Conservation (phyloP, 2,888 invertebrate species). For the Leistus spinibarbis region DNA sequence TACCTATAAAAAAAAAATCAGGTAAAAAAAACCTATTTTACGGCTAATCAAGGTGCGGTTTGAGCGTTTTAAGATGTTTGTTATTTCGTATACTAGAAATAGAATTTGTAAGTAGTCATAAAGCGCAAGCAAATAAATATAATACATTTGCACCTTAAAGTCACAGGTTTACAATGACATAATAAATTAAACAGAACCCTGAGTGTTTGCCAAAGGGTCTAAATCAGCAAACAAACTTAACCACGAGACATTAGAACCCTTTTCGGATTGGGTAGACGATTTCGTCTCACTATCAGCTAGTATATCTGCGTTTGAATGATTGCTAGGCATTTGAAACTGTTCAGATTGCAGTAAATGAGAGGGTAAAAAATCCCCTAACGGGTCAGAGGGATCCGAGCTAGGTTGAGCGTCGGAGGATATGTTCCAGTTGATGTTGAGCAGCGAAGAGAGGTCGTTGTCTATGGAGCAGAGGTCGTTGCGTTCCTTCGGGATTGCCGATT, state of each 20-base stretch:
- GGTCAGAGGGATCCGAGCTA: slow-evolving; percentile 54
- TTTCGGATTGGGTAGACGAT: slow-evolving; percentile 53
- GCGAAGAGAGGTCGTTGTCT: slow-evolving; percentile 42
- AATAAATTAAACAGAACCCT: slow-evolving; percentile 53
- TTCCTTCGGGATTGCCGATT: neutral
- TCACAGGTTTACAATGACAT: neutral
- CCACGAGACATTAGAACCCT: slow-evolving; percentile 65
- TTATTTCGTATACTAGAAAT: no score
- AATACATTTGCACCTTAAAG: neutral
- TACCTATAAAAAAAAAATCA: no score
- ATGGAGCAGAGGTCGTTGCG: neutral
- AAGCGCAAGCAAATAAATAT: neutral
- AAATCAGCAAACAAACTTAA: slow-evolving; percentile 91
- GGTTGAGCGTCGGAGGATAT: slow-evolving; percentile 44
- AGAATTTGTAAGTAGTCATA: neutral
- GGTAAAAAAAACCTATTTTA: no score
- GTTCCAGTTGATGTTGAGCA: slow-evolving; percentile 52
- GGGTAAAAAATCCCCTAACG: slow-evolving; percentile 60
- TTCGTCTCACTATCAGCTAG: slow-evolving; percentile 40
- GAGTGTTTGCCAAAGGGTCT: slow-evolving; percentile 89
- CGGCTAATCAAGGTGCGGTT: no score
- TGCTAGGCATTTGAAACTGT: slow-evolving; percentile 23
- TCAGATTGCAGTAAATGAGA: slow-evolving; percentile 60
- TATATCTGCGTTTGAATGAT: slow-evolving; percentile 24
- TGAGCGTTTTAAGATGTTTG: no score